These are phyloP conservation scores for Alentia gelatinosa DNA, from an alignment of 2,888 invertebrate species.

Conservation along the genomic window DNA sequence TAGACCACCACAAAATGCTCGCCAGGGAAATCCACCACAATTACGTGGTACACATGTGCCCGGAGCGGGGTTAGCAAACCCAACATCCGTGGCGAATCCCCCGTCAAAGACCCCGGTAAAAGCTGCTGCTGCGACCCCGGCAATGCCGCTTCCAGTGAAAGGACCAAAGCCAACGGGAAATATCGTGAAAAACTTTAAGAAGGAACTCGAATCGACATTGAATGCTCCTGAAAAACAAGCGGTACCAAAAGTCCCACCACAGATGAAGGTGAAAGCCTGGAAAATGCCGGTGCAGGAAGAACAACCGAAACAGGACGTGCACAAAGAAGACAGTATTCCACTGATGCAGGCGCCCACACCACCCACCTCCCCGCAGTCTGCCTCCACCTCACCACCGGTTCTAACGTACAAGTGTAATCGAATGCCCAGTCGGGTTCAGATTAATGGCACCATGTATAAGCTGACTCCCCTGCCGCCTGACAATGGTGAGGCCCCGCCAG, in stretches of 20 bases:
- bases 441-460: neutral
- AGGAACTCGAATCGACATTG: neutral
- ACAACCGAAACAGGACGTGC: too few relatives aligned
- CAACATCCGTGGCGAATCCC: too few relatives aligned
- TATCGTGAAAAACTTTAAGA: too few relatives aligned
- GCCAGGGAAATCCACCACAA: too few relatives aligned
- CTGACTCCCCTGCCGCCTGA: neutral
- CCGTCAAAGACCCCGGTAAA: neutral
- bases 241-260: neutral
- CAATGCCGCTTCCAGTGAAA: too few relatives aligned
- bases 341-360: neutral
- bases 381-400: neutral
- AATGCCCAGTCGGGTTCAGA: neutral
- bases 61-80: too few relatives aligned
- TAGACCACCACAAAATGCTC: neutral
- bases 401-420: neutral
- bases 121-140: neutral
- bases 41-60: too few relatives aligned
- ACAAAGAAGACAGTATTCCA: neutral
- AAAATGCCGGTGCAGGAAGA: neutral
- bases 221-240: neutral
- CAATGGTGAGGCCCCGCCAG: neutral
- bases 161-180: neutral
- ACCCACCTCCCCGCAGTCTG: neutral
- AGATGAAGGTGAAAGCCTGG: neutral